Conservation (phyloP, 2,113 vertebrate genomes). For the Aphelocoma coerulescens region DNA sequence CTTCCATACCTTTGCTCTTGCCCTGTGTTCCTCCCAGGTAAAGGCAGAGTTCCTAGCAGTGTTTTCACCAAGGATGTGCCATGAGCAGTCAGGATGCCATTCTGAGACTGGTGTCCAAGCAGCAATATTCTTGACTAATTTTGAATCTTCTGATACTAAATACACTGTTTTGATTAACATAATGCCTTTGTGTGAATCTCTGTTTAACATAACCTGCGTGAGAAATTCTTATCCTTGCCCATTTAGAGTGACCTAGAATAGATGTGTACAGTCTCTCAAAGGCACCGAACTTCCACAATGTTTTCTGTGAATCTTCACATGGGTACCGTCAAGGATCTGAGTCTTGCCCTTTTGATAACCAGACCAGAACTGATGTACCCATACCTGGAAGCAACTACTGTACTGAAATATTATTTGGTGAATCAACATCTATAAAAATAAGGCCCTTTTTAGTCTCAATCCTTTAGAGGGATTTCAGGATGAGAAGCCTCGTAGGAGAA, state of each 20-base stretch:
- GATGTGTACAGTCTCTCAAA: not conserved
- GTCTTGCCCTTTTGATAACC: not conserved
- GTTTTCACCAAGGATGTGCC: not conserved
- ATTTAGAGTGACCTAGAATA: not conserved
- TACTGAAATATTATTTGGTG: not conserved
- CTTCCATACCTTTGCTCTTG: not conserved
- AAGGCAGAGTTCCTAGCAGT: not conserved
- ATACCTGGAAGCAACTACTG: not conserved
- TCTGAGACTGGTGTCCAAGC: not conserved
- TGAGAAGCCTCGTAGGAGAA: not conserved
- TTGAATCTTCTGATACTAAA: not conserved
- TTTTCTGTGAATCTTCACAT: not conserved
- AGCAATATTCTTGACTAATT: not conserved
- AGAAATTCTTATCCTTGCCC: not conserved
- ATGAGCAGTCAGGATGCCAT: not conserved
- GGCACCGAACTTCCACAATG: not conserved
- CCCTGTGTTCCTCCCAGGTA: not conserved
- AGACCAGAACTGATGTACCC: not conserved
- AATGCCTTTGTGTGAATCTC: not conserved
- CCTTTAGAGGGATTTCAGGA: not conserved
- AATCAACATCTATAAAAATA: not conserved
- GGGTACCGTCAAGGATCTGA: not conserved
- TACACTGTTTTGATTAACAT: not conserved
- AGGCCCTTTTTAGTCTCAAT: not conserved
- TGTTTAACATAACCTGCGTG: not conserved